phyloP scores from a whole-genome alignment of 2,113 vertebrate genomes.

The Periophthalmus modestus region DNA sequence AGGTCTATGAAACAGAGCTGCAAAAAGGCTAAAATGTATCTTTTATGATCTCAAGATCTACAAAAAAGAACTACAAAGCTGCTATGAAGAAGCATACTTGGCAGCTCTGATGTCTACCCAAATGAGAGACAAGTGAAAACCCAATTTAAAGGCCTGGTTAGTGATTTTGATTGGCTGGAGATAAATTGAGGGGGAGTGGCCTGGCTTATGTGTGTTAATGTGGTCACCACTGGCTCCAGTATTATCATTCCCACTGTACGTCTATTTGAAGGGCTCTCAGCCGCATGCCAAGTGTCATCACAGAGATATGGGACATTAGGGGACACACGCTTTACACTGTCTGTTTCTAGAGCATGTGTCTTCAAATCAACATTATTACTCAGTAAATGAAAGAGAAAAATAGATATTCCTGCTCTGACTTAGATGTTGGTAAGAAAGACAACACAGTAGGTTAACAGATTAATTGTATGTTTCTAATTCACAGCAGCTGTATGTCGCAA shows the following conservation, averaged over 20 bases:
- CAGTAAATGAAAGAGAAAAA: background rate
- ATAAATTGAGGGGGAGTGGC: background rate
- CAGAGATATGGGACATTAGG: background rate
- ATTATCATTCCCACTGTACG: conserved; percentile 9
- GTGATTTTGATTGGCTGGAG: conserved; percentile 27
- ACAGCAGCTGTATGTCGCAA: too few relatives aligned
- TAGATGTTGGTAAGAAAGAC: background rate
- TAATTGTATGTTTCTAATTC: too few relatives aligned
- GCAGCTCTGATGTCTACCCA: conserved; percentile 2
- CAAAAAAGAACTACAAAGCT: too few relatives aligned
- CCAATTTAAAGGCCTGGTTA: conserved; percentile 8
- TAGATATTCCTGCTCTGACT: background rate
- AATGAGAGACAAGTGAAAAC: conserved; percentile 16
- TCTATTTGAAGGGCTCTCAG: conserved; percentile 11
- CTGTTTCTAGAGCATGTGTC: background rate
- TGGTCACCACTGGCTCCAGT: conserved; percentile 13
- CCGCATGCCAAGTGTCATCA: background rate
- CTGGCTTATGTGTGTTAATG: conserved; percentile 6
- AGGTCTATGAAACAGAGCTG: too few relatives aligned
- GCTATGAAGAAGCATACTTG: too few relatives aligned
- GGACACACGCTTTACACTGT: conserved; percentile 21
- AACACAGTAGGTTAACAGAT: too few relatives aligned
- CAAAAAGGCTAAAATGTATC: too few relatives aligned
- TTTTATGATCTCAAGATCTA: too few relatives aligned
- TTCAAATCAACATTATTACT: background rate